Evolutionary conservation across 2,797 vertebrate species (phyloP).

Genomic region (Chrysocyon brachyurus): DNA sequence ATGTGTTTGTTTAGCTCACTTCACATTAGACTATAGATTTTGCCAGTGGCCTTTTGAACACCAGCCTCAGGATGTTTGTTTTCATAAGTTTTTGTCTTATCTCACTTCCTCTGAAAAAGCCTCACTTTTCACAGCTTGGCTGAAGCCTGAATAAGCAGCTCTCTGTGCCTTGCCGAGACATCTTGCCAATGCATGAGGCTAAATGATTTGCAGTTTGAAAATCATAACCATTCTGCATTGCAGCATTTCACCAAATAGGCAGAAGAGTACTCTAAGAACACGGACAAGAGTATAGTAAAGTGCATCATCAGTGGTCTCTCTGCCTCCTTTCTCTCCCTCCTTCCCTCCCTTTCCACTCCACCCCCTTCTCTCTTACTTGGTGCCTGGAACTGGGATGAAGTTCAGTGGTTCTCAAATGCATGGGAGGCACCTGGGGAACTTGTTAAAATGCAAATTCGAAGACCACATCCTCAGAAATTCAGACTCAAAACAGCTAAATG

Average conservation of each 20-base stretch:
- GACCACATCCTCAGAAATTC: conserved; percentile 17
- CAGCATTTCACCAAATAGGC: neutral
- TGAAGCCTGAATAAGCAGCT: conserved; percentile 55
- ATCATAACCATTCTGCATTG: neutral
- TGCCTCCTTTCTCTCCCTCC: neutral
- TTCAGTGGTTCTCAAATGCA: neutral
- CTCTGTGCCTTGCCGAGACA: neutral
- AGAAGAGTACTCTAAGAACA: neutral
- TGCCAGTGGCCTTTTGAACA: conserved; percentile 75
- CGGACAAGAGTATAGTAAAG: neutral
- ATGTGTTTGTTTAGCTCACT: conserved; percentile 79
- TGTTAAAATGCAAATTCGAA: conserved; percentile 48
- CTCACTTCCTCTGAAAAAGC: conserved; percentile 79
- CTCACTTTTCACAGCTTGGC: conserved; percentile 67
- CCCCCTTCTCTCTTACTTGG: neutral
- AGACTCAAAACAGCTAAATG: conserved; percentile 4
- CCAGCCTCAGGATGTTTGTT: conserved; percentile 60
- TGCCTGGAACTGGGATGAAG: neutral
- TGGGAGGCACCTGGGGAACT: neutral
- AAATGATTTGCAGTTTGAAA: conserved; percentile 32
- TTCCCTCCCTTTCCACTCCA: neutral
- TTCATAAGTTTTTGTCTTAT: conserved; percentile 81
- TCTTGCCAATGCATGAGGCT: neutral
- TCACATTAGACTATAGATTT: conserved; percentile 55
- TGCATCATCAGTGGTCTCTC: rapidly evolving